Evolutionary conservation across 2,888 invertebrate genomes (phyloP), one percentile per base, ranked within the genome.

Genomic region (Meghimatium bilineatum): DNA sequence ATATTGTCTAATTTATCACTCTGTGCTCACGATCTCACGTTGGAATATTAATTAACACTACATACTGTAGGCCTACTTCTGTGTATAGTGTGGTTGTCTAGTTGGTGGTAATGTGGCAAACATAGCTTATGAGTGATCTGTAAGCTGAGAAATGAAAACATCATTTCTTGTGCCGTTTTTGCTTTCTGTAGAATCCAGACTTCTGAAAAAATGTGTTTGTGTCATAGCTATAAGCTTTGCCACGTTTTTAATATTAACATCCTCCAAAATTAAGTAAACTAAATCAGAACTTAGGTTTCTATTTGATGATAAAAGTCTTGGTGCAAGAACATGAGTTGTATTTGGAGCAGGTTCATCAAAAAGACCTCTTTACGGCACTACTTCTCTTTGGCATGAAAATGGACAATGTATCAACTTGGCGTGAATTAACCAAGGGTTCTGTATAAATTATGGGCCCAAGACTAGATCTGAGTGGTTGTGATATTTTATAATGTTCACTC

Each of bases 221-320:
- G 32, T 20, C 20, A 6, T 10, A 49, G 17, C 10, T 52, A 1
- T 10, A 44, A 49, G 5, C 14, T 5, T 72, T 72, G 72, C n/a
- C 17, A 72, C 14, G 14, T 6, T 17, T 12, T n/a, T 36, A 44
- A n/a, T n/a, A 72, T 20, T 52, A 32, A 20, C 2, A 29, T 74
- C 26, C 29, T 52, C 52, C 23, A n/a, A 52, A 52, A 14, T 52
- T 32, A 74, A 20, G 5, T 52, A 52, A 17, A 32, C 20, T 29
- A 12, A 32, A 74, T 74, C 32, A 32, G 17, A 8, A 20, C 52
- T 74, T 10, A 23, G 1, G 0, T 32, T 52, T 32, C 74, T 29
- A n/a, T 74, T 74, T 6, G 74, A 74, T 49, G 72, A 74, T 20
- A 34, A 74, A 52, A 32, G 74, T 74, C 74, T 29, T 32, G 74